Evolutionary conservation across 1,140 invertebrate genomes (phyloP).

Genomic region (Drosophila burlai): DNA sequence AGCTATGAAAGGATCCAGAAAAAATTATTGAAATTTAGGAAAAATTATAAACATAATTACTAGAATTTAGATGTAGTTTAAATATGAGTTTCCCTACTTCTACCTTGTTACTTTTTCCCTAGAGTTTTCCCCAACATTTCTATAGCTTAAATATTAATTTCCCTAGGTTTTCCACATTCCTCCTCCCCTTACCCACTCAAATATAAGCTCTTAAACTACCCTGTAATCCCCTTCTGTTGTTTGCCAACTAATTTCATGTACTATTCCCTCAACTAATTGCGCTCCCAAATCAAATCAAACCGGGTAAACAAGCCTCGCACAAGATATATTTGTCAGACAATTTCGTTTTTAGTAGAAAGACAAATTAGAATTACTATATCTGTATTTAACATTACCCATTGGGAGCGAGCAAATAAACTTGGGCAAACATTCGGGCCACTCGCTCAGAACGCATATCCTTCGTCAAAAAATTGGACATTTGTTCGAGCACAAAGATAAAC

Average conservation of each 20-base stretch:
- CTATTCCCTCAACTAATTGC: conserved; percentile 33
- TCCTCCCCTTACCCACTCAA: neutral
- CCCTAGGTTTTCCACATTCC: neutral
- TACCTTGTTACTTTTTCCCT: too few species aligned
- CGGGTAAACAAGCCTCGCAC: conserved; percentile 43
- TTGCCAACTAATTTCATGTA: conserved; percentile 34
- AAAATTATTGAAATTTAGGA: neutral
- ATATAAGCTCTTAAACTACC: conserved; percentile 14
- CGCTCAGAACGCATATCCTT: conserved; percentile 11
- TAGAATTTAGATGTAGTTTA: neutral
- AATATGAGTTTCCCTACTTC: neutral
- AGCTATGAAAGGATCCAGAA: neutral
- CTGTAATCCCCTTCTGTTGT: conserved; percentile 12
- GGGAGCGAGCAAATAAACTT: conserved; percentile 50
- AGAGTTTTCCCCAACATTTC: neutral
- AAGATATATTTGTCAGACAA: conserved; percentile 63
- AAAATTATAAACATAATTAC: neutral
- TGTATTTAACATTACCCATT: conserved; percentile 57
- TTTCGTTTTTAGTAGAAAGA: conserved; percentile 63
- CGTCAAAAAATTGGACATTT: conserved; percentile 71
- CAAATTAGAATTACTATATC: conserved; percentile 79
- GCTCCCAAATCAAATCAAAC: conserved; percentile 62
- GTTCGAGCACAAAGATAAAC: conserved; percentile 75
- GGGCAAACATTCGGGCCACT: conserved; percentile 38
- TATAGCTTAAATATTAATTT: neutral